Conservation (phyloP, 37 sponge, comb jelly and placozoan species). For the Bolinopsis microptera region DNA sequence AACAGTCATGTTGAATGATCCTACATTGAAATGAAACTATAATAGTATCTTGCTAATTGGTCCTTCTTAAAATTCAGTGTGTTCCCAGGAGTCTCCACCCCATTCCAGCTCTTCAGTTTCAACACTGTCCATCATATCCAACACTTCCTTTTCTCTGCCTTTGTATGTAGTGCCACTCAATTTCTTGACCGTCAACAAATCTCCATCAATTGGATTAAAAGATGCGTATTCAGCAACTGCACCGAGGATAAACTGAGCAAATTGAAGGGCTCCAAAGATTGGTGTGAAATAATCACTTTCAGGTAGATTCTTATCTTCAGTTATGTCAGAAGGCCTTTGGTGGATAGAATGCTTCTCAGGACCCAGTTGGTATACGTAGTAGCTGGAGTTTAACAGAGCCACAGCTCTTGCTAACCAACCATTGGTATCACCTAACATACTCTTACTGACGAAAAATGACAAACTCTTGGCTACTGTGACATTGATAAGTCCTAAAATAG, state of each 20-base stretch:
- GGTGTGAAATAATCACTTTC: not conserved
- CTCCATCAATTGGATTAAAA: not conserved
- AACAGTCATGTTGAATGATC: too few species aligned
- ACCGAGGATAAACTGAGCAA: not conserved
- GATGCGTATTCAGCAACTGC: not conserved
- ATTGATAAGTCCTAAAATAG: not conserved
- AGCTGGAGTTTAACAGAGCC: not conserved
- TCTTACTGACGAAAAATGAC: not conserved
- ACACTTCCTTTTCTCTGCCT: not conserved
- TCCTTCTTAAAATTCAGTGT: not conserved
- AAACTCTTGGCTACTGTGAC: not conserved
- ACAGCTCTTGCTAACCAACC: not conserved
- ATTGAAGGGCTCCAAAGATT: not conserved
- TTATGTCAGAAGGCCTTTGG: not conserved
- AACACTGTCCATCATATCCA: not conserved
- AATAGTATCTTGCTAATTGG: too few species aligned
- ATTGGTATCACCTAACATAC: not conserved
- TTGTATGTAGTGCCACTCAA: not conserved
- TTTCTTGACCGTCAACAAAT: not conserved
- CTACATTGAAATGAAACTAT: too few species aligned
- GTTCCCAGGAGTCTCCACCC: not conserved
- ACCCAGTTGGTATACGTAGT: not conserved
- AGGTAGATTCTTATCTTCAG: not conserved
- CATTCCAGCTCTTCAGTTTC: not conserved
- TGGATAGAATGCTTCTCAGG: not conserved